Conservation (phyloP, 2,888 invertebrate genomes). For the Chymomyza caudatula region DNA sequence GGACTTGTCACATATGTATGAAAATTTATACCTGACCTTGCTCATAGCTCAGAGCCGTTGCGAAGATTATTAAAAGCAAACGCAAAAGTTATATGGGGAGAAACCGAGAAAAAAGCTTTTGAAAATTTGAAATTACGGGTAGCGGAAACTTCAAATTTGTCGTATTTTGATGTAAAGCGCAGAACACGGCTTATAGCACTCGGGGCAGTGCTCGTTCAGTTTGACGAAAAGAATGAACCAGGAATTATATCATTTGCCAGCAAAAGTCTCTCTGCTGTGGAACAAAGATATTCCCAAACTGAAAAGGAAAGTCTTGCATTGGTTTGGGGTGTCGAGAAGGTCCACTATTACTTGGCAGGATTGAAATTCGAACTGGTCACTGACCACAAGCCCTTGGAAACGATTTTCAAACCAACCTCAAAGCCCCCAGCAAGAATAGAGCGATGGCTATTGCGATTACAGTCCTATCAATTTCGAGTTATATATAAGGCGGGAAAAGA, state of each 20-base stretch:
- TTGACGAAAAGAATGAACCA: too few relatives aligned
- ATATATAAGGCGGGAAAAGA: conserved; percentile 24
- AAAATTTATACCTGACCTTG: neutral
- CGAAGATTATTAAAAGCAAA: too few relatives aligned
- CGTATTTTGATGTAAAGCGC: too few relatives aligned
- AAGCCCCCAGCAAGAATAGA: conserved; percentile 36
- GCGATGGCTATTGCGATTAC: conserved; percentile 32
- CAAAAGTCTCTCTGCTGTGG: neutral
- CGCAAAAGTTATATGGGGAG: too few relatives aligned
- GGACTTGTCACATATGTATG: conserved; percentile 38
- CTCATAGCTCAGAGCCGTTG: too few relatives aligned
- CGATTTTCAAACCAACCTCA: conserved; percentile 42
- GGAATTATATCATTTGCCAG: too few relatives aligned
- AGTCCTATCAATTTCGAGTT: conserved; percentile 28
- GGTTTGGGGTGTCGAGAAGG: conserved; percentile 20
- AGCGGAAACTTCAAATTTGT: too few relatives aligned
- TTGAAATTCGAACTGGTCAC: conserved; percentile 36
- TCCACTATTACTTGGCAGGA: conserved; percentile 31
- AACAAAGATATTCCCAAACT: neutral
- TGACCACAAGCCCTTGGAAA: conserved; percentile 37
- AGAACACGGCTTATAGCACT: neutral
- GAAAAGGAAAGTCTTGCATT: conserved; percentile 28
- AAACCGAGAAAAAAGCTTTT: too few relatives aligned
- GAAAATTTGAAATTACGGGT: too few relatives aligned
- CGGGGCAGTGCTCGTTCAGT: too few relatives aligned